phyloP scores from a whole-genome alignment of 2,797 vertebrate species.

The Hydrolagus colliei region DNA sequence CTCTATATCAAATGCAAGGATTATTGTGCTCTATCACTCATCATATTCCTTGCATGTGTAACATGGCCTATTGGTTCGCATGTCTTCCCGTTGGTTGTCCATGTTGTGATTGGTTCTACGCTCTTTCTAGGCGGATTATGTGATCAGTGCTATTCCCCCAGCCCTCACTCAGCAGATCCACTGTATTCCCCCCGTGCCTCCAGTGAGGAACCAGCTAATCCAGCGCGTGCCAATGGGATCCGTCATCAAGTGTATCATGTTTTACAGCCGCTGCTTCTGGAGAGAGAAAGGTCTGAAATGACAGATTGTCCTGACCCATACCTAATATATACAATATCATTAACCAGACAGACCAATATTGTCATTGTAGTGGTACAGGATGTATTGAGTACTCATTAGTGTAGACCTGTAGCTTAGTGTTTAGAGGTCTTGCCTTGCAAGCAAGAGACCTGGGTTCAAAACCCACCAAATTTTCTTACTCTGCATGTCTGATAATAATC shows the following conservation, averaged over 20 bases:
- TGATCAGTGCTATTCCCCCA: slow-evolving; percentile 65
- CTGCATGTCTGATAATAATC: too few species aligned
- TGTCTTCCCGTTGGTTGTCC: slow-evolving; percentile 35
- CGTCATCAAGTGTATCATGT: slow-evolving; percentile 71
- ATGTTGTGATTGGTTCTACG: slow-evolving; percentile 10
- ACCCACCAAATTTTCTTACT: too few species aligned
- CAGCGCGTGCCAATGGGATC: slow-evolving; percentile 69
- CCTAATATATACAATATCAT: too few species aligned
- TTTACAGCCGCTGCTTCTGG: slow-evolving; percentile 70
- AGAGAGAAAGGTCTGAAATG: slow-evolving; percentile 54
- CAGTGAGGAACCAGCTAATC: slow-evolving; percentile 66
- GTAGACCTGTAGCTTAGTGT: too few species aligned
- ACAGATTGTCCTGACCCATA: too few species aligned
- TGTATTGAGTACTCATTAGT: too few species aligned
- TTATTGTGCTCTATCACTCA: background rate
- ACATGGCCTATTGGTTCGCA: background rate
- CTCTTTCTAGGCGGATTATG: slow-evolving; percentile 54
- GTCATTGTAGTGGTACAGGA: too few species aligned
- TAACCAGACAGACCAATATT: too few species aligned
- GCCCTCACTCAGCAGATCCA: slow-evolving; percentile 61
- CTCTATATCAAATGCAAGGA: too few species aligned
- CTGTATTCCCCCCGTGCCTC: slow-evolving; percentile 59
- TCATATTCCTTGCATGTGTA: background rate
- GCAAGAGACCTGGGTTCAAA: too few species aligned
- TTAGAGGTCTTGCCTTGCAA: too few species aligned